Evolutionary conservation across 2,113 vertebrate genomes (phyloP), one percentile per base, ranked within the genome.

Genomic region (Ancistrus triradiatus): DNA sequence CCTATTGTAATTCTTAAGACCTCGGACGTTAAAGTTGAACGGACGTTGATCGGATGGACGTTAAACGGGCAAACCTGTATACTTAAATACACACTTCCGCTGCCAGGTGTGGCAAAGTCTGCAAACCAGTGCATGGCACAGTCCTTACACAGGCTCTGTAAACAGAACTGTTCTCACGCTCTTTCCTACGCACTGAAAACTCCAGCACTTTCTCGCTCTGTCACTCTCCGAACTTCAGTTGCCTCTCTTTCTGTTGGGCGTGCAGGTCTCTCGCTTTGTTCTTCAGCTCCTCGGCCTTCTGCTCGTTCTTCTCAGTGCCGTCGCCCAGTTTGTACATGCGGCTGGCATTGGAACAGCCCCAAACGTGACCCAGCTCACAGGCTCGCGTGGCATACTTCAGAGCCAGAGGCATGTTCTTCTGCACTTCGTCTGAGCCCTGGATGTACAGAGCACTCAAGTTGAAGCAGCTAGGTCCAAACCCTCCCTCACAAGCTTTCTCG

Each of bases 271-370:
- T 86, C 0, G 95, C 95, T 65, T 87, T 86, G 52, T 91, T 93
- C 86, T 95, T 96, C 66, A 98, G 78, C 17, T 88, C 75, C 70
- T 96, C 93, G 0, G 94, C 95, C 66, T 92, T 96, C 5, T 83
- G 82, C 19, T 93, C 90, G 0, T 95, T 85, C 77, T 87, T 93
- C 47, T 87, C 74, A 0, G 89, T 70, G 0, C 95, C 95, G 15
- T 98, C 93, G 14, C 95, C 95, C 8, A 98, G 80, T 74, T 77
- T 95, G 78, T 92, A 97, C 91, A 98, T 98, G 57, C 93, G 94
- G 55, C 95, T 98, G 68, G 94, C 93, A 1, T 98, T 98, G 60
- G 90, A 91, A 37, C 95, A 98, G 44, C 88, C 95, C 92, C 92
- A 98, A 0, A 93, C 17, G 1, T 98, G 94, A 67, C 94, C 94